Evolutionary conservation across 2,113 vertebrate genomes (phyloP).

Genomic region (Daphoenositta chrysoptera): DNA sequence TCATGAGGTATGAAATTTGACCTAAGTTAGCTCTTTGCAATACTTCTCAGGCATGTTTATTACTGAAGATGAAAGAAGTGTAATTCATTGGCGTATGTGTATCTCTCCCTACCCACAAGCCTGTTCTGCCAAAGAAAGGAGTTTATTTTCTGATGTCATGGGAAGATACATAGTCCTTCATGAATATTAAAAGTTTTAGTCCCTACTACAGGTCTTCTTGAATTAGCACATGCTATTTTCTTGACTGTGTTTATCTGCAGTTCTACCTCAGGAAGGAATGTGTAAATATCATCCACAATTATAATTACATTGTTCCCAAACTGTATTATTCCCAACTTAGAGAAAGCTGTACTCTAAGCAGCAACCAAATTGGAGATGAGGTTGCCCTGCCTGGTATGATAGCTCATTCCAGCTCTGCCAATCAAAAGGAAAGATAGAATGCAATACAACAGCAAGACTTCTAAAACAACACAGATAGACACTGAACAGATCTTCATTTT

Average conservation of each 20-base stretch:
- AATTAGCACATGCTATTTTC: neutral
- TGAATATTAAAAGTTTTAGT: neutral
- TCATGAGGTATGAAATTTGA: neutral
- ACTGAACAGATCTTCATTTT: neutral
- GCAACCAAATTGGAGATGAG: neutral
- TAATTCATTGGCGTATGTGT: neutral
- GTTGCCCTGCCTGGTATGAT: neutral
- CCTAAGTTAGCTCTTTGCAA: neutral
- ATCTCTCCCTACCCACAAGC: neutral
- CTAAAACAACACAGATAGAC: neutral
- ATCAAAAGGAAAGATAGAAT: neutral
- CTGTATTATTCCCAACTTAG: neutral
- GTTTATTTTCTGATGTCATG: neutral
- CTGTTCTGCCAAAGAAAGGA: neutral
- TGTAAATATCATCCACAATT: neutral
- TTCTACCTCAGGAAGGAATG: neutral
- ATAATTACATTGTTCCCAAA: neutral
- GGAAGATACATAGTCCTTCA: neutral
- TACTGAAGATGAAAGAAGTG: neutral
- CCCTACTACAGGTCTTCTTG: neutral
- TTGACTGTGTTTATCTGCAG: neutral
- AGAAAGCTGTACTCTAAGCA: neutral
- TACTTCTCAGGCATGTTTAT: neutral
- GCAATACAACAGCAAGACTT: neutral
- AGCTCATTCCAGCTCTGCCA: neutral